Base-by-base conservation (phyloP, 1,140 invertebrate species). In the Eurosta solidaginis region DNA sequence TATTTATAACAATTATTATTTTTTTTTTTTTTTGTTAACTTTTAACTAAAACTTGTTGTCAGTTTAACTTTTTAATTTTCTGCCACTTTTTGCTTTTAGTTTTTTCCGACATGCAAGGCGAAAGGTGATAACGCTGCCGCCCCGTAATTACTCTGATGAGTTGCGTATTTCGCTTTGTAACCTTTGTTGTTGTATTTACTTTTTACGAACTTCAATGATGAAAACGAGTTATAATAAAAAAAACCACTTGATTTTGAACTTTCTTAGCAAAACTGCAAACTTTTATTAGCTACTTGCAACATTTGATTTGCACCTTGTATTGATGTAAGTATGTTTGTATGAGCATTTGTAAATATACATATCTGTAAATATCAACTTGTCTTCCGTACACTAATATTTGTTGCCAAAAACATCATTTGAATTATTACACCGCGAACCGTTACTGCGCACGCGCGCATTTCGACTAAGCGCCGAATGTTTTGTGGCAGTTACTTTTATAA, bases 401-500 rank as follows among this genome's bases (percentile, higher is more conserved):
- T 33, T 14, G n/a, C 59, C 20, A 68, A 42, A 68, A 6, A 6
- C 14, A 7, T 20, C 33, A 22, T 9, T 68, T 68, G 12, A 40
- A 36, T 22, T 20, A 40, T 68, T 68, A 17, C 6, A 42, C 59
- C 29, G 44, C 68, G 68, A 74, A 74, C 40, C 40, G 68, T 74
- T 78, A 74, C 20, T 40, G 7, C 25, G 77, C 77, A 78, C 45
- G 68, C 68, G 77, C 77, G 77, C 47, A 74, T 74, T 52, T 74
- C 77, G 44, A 78, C 77, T 78, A 68, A 78, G 74, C 49, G 49
- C 27, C 47, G 17, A 3, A 12, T 14, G 25, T 20, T 36, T 36
- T 54, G 77, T 52, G 77, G 9, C 47, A 78, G 68, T 74, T 42
- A 40, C 47, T 78, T 78, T 78, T 78, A 78, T 78, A 78, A 78